phyloP scores from a whole-genome alignment of 2,113 vertebrate genomes.

The Amphiprion percula region DNA sequence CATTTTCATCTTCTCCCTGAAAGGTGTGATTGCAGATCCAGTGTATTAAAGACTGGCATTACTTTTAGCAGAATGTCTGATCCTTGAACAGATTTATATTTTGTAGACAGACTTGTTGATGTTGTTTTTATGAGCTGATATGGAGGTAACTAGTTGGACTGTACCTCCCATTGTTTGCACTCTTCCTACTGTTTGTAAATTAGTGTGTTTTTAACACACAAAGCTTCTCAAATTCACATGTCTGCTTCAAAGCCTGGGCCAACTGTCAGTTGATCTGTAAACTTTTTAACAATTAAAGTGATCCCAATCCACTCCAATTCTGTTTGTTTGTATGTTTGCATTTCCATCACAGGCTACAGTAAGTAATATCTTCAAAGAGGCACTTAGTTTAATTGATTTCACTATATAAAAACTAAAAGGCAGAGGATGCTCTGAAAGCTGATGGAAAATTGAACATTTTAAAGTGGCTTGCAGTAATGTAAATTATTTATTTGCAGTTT shows the following conservation, averaged over 20 bases:
- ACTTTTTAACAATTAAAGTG: slow-evolving; percentile 72
- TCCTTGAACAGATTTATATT: slow-evolving; percentile 45
- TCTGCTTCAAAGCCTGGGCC: slow-evolving; percentile 38
- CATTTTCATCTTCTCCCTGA: not conserved
- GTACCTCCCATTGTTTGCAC: slow-evolving; percentile 53
- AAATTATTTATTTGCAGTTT: no score
- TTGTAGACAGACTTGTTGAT: slow-evolving; percentile 46
- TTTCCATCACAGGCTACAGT: no score
- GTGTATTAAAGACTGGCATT: slow-evolving; percentile 30
- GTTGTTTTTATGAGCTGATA: slow-evolving; percentile 43
- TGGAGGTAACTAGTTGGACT: slow-evolving; percentile 1
- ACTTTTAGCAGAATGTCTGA: slow-evolving; percentile 45
- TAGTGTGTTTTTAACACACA: slow-evolving; percentile 38
- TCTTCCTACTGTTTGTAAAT: slow-evolving; percentile 62
- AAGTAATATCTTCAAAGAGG: not conserved
- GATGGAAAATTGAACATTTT: not conserved
- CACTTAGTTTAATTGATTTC: not conserved
- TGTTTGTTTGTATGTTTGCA: no score
- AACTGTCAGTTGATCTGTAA: slow-evolving; percentile 49
- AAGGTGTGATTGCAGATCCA: not conserved
- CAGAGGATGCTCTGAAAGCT: no score
- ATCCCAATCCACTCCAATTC: slow-evolving; percentile 25
- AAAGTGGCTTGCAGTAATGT: no score
- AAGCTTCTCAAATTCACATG: slow-evolving; percentile 28
- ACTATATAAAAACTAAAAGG: not conserved